Conservation (phyloP, 2,888 invertebrate species). For the Trissolcus japonicus region DNA sequence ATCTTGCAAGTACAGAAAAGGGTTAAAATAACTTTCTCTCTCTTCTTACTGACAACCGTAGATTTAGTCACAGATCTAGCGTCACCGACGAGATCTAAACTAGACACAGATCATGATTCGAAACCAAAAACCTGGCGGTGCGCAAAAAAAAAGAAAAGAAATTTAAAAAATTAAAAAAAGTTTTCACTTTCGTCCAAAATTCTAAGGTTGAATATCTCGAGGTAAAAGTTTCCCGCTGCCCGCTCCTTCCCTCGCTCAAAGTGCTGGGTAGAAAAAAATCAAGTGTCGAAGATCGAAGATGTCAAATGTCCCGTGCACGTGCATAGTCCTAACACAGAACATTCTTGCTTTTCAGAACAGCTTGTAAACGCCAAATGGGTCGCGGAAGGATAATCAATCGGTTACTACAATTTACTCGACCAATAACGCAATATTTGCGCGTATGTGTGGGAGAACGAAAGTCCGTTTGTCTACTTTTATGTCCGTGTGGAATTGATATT, state of each 20-base stretch:
- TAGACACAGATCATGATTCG: background rate
- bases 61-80: too few species aligned
- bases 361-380: constrained; percentile 69
- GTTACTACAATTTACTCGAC: constrained; percentile 61
- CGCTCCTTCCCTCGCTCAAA: constrained; percentile 56
- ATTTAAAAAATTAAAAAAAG: too few species aligned
- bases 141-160: background rate
- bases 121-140: background rate
- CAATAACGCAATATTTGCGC: constrained; percentile 56
- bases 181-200: constrained; percentile 3
- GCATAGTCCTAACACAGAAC: constrained; percentile 60
- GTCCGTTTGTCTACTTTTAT: constrained; percentile 51
- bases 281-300: constrained; percentile 48
- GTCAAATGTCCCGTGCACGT: constrained; percentile 47
- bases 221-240: constrained; percentile 58
- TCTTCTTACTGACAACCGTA: too few species aligned
- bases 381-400: constrained; percentile 66
- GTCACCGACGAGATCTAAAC: too few species aligned
- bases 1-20: too few species aligned
- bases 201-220: constrained; percentile 37
- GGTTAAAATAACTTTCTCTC: too few species aligned
- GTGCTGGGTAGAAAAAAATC: constrained; percentile 54
- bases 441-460: constrained; percentile 42
- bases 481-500: constrained; percentile 38
- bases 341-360: constrained; percentile 70